Base-by-base conservation (phyloP, 2,888 invertebrate genomes). In the Tetranychus piercei region DNA sequence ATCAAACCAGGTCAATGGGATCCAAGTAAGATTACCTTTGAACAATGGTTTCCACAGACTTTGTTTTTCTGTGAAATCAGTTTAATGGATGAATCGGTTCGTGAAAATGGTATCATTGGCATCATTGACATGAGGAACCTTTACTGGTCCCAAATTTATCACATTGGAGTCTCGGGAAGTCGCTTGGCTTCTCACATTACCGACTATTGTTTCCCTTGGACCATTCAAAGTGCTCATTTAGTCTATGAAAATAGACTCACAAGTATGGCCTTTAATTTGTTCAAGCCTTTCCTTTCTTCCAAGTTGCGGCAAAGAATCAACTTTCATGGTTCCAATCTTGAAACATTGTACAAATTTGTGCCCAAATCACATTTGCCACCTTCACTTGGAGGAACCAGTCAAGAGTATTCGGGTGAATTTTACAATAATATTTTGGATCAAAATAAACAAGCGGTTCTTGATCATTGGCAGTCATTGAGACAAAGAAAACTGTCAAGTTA, bases 251-350 rank as follows among this genome's bases (percentile, higher is more conserved):
- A 45, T 45, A 5, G 15, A 34, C 5, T 45, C 1, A 72, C 43
- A 11, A n/a, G 20, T 23, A n/a, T 43, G 44, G 72, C 20, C 3
- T 72, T 72, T 20, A 72, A 44, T 44, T 44, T 72, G 72, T 20
- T 45, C 1, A 72, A 72, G 34, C 43, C 43, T 6, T 43, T 72
- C 15, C 34, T 72, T 1, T 23, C n/a, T 18, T 9, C 20, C 11
- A 34, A 72, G 7, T 23, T 44, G 7, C 6, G 72, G 15, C 8
- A 45, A 23, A 44, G 72, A 6, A 43, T 72, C 20, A n/a, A n/a
- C 43, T 43, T 72, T 43, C 44, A 72, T 72, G 72, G 72, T 5
- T 20, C n/a, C 43, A 34, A 72, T 44, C n/a, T 72, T 7, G 44
- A 23, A 8, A 44, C 20, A 7, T 11, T 72, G 9, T 45, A 72